Evolutionary conservation across 2,797 vertebrate species (phyloP), one percentile per base, ranked within the genome.

Genomic region (Syngnathus rostellatus): DNA sequence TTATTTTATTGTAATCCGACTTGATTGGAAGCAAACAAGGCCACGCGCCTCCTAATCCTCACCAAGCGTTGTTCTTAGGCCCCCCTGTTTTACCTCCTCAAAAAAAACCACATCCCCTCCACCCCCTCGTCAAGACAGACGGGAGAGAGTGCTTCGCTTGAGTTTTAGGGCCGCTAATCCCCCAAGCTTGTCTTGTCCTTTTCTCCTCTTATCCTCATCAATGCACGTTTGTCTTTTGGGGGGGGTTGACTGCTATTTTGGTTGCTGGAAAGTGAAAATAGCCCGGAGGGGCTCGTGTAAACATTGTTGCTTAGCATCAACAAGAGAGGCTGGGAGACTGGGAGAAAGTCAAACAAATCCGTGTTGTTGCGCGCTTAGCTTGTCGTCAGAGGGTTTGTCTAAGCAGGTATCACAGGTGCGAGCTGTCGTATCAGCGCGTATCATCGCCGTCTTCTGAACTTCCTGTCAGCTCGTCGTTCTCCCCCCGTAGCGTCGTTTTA

Each of bases 1-100:
- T 86, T 83, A 81, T 82, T 81, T 80, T 73, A 81, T 85, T 86
- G 85, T 89, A 85, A 87, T 89, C 85, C 88, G 88, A 80, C 84
- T 82, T 89, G 84, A 90, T 88, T 89, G 84, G 85, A 81, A 81
- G 81, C 62, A 81, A 90, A 88, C 80, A 84, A 79, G 84, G 87
- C 77, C 85, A 87, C 81, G 73, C 84, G 76, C 82, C 79, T 82
- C 68, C 82, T 88, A 88, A 88, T 83, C 85, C 86, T 80, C 7
- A 72, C 76, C 75, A 85, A 88, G 83, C 81, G 76, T 73, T 64
- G 65, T 81, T 85, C 75, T 65, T 66, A 76, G 83, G 83, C 83
- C 83, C 39, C 11, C 80, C 74, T 31, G 51, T 71, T 79, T 86
- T 76, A 87, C 86, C 82, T 77, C 65, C 65, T 72, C 73, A 81